phyloP scores from a whole-genome alignment of 2,113 vertebrate species.

The Amphilophus citrinellus region DNA sequence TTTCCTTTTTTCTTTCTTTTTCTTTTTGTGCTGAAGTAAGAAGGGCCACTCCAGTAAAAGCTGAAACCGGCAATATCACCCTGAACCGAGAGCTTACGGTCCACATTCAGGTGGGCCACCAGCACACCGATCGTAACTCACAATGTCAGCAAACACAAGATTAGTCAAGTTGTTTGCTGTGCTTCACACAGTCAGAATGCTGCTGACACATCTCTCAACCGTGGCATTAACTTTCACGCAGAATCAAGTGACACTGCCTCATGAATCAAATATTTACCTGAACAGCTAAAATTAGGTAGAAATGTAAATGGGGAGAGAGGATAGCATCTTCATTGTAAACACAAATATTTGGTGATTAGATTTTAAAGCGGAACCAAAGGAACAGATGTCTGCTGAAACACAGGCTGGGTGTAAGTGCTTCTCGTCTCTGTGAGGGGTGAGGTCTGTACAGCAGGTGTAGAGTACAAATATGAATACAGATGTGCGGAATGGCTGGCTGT shows the following conservation, averaged over 20 bases:
- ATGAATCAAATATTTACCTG: slow-evolving; percentile 63
- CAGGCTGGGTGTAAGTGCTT: slow-evolving; percentile 1
- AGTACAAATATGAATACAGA: slow-evolving; percentile 56
- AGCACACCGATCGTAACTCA: slow-evolving; percentile 70
- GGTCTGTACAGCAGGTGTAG: slow-evolving; percentile 43
- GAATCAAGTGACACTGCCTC: slow-evolving; percentile 47
- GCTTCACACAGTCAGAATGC: slow-evolving; percentile 61
- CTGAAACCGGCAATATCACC: slow-evolving; percentile 60
- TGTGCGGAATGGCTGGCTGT: slow-evolving; percentile 45
- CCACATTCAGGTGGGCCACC: slow-evolving; percentile 66
- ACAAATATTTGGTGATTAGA: slow-evolving; percentile 51
- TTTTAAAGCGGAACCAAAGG: slow-evolving; percentile 32
- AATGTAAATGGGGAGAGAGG: slow-evolving; percentile 35
- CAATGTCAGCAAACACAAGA: slow-evolving; percentile 70
- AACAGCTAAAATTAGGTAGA: slow-evolving; percentile 38
- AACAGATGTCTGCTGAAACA: slow-evolving; percentile 39
- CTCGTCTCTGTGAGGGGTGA: slow-evolving; percentile 8
- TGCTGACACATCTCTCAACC: slow-evolving; percentile 62
- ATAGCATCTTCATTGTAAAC: slow-evolving; percentile 39
- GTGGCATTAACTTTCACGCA: slow-evolving; percentile 64
- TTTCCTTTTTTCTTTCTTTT: slow-evolving; percentile 2
- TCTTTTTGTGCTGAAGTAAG: slow-evolving; percentile 30
- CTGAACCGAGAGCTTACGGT: slow-evolving; percentile 67
- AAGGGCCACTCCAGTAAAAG: slow-evolving; percentile 52
- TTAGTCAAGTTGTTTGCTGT: slow-evolving; percentile 71